Evolutionary conservation across 2,888 invertebrate species (phyloP), one percentile per base, ranked within the genome.

Genomic region (Macropis europaea): DNA sequence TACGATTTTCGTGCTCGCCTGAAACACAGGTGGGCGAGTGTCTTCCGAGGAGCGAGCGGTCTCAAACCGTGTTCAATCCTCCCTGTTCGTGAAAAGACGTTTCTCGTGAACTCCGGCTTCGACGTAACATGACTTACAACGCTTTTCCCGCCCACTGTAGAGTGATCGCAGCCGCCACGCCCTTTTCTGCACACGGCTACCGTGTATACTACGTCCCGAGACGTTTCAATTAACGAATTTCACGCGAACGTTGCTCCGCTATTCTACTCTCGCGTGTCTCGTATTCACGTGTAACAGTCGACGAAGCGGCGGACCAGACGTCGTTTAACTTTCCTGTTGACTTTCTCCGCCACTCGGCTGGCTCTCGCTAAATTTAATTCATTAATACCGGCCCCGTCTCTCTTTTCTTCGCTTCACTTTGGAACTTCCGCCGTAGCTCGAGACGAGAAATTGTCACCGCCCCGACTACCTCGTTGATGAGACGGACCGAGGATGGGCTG

Each of bases 221-320:
- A 87, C 82, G 73, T 86, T 86, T 86, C 84, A 87, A 86, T 87
- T 83, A 85, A 82, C 76, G 66, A 76, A 82, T 80, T 80, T 79
- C 70, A 72, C 72, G 50, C 53, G 52, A 63, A 43, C 71, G 17
- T 48, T 54, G 6, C 36, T 32, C 30, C 22, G n/a, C 24, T 28
- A 36, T 19, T 32, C 26, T 34, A 26, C 15, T 48, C 45, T 6
- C 32, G 26, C 47, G 36, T 11, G 7, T 30, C 6, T 22, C 22
- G 43, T 34, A 6, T 13, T 4, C 15, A 15, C 42, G 36, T 15
- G 32, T 47, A 28, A 4, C 13, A 34, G 26, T 24, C 17, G 32
- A 34, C 13, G 53, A 71, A 60, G 26, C 30, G 36, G 9, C 42
- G 17, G 57, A 24, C 59, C 73, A 75, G 73, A 73, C 73, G 69